A percentile compares a stretch with the other conserved stretches of the same genome.
phyloP scores from a whole-genome alignment of 2,888 invertebrate species.

The Lysandra coridon region DNA sequence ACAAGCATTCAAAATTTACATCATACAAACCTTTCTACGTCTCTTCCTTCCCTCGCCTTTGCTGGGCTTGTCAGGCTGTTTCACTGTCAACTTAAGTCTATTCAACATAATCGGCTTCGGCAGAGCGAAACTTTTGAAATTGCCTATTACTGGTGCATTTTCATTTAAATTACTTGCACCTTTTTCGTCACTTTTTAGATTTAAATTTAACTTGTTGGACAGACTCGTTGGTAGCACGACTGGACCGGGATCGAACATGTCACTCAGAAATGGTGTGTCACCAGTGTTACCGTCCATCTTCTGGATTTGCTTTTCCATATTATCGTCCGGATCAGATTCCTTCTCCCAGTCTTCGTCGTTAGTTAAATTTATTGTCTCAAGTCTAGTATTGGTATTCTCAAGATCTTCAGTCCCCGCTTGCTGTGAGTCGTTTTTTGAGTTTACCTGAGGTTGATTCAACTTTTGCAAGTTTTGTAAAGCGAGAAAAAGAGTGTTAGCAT shows the following conservation, averaged over 20 bases:
- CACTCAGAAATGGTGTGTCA: slow-evolving; percentile 72
- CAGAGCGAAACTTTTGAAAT: slow-evolving; percentile 76
- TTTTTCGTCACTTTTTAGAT: slow-evolving; percentile 53
- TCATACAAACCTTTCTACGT: slow-evolving; percentile 70
- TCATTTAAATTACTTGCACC: slow-evolving; percentile 53
- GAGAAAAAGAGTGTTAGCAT: slow-evolving; percentile 64
- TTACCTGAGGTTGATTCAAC: slow-evolving; percentile 49
- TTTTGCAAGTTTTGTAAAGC: slow-evolving; percentile 73
- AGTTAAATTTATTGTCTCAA: slow-evolving; percentile 69
- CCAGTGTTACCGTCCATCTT: slow-evolving; percentile 63
- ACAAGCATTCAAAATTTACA: not conserved
- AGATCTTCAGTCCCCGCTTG: slow-evolving; percentile 36
- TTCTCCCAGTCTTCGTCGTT: slow-evolving; percentile 74
- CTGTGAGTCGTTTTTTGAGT: slow-evolving; percentile 31
- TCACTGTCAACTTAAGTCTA: slow-evolving; percentile 68
- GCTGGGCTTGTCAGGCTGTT: slow-evolving; percentile 60
- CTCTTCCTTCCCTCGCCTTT: slow-evolving; percentile 55
- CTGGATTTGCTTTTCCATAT: slow-evolving; percentile 65
- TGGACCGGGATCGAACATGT: slow-evolving; percentile 75
- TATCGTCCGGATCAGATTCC: slow-evolving; percentile 64
- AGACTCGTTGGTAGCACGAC: slow-evolving; percentile 56
- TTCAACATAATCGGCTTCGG: slow-evolving; percentile 75
- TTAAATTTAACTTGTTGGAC: slow-evolving; percentile 60
- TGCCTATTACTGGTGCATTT: slow-evolving; percentile 67
- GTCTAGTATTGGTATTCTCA: slow-evolving; percentile 34